These are phyloP conservation scores for Pseudeuparius sepicola DNA, from an alignment of 2,888 invertebrate genomes.

Conservation along the genomic window DNA sequence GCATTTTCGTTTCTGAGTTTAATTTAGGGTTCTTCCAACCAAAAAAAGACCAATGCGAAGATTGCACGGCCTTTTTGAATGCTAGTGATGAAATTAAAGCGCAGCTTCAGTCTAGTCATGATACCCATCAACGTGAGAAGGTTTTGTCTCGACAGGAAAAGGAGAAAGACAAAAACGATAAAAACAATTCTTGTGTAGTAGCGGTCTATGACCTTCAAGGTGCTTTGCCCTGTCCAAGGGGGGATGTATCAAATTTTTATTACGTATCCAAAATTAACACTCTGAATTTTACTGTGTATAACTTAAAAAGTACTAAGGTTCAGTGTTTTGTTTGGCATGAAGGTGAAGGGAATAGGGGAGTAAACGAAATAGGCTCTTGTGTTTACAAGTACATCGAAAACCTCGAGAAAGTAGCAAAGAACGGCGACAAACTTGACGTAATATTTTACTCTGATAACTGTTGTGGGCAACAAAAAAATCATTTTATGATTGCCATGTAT, in stretches of 20 bases:
- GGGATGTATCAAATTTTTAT: slow-evolving; percentile 23
- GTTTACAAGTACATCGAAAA: slow-evolving; percentile 28
- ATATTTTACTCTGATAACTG: slow-evolving; percentile 27
- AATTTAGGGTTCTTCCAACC: too few species aligned
- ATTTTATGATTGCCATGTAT: slow-evolving; percentile 21
- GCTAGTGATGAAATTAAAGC: slow-evolving; percentile 13
- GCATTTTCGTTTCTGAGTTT: too few species aligned
- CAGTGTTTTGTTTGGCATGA: slow-evolving; percentile 33
- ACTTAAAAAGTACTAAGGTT: slow-evolving; percentile 16
- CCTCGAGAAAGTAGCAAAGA: not conserved
- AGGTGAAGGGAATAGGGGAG: slow-evolving; percentile 28
- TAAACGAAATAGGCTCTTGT: slow-evolving; percentile 31
- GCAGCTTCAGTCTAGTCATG: slow-evolving; percentile 15
- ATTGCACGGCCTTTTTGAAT: slow-evolving; percentile 14
- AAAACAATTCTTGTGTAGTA: slow-evolving; percentile 14
- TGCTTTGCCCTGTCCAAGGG: slow-evolving; percentile 21
- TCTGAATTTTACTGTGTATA: slow-evolving; percentile 23
- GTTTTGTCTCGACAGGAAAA: slow-evolving; percentile 20
- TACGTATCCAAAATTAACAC: slow-evolving; percentile 22
- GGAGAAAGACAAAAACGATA: slow-evolving; percentile 18
- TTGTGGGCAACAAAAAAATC: slow-evolving; percentile 25
- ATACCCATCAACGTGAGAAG: slow-evolving; percentile 22
- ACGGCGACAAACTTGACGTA: slow-evolving; percentile 10
- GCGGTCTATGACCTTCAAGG: slow-evolving; percentile 24
- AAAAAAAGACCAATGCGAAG: slow-evolving; percentile 20